Percentiles rank a stretch among this genome's conserved stretches.
These are phyloP conservation scores for Coremacera marginata DNA, from an alignment of 2,888 invertebrate genomes.

Conservation along the genomic window DNA sequence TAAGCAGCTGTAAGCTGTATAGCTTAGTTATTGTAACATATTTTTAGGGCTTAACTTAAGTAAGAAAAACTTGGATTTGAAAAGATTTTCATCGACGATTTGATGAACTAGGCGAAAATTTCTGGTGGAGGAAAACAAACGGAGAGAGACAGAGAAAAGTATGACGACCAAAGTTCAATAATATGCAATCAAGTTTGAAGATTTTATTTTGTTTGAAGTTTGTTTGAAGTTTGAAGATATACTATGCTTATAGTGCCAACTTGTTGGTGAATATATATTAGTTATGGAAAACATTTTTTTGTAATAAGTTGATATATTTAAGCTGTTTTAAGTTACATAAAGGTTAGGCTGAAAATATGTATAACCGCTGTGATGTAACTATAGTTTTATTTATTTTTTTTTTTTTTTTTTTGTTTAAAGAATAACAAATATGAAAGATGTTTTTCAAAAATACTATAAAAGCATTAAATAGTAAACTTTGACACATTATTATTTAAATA, in stretches of 20 bases:
- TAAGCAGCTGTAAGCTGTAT: conserved; percentile 24
- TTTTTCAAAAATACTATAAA: too few species aligned
- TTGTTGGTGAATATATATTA: too few species aligned
- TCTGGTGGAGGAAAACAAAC: neutral
- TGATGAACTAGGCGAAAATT: neutral
- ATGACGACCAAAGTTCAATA: neutral
- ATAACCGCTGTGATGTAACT: too few species aligned
- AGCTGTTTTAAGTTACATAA: too few species aligned
- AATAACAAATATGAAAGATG: too few species aligned
- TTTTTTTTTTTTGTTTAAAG: too few species aligned
- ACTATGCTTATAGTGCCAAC: neutral
- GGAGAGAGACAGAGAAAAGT: neutral
- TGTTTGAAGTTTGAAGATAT: neutral
- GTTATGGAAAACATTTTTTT: too few species aligned
- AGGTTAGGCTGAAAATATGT: too few species aligned
- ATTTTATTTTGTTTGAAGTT: neutral
- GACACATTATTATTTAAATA: too few species aligned
- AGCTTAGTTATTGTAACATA: conserved; percentile 25
- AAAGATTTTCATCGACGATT: conserved; percentile 11
- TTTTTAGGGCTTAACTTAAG: conserved; percentile 4
- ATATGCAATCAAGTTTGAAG: neutral
- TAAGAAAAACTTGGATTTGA: neutral
- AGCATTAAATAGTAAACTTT: too few species aligned
- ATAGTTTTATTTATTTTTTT: too few species aligned
- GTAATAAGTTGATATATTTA: too few species aligned